Base-by-base conservation (phyloP, 2,888 invertebrate species). In the Pelosia muscerda region DNA sequence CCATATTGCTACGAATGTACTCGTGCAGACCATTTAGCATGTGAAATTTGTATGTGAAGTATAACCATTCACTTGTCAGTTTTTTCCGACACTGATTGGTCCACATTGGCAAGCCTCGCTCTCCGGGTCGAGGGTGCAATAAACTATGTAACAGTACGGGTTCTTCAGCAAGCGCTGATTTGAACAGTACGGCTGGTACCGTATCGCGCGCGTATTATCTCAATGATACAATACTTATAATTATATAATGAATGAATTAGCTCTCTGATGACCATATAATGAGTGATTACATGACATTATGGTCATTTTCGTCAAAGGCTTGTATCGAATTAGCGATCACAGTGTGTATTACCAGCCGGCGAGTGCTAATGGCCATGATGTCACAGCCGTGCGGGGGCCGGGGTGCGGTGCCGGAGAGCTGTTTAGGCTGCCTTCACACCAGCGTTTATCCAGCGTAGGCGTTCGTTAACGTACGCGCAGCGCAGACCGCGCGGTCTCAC, bases 201-300 rank as follows among this genome's bases (percentile, higher is more conserved):
- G 49, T 19, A 42, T 25, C 22, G 49, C 25, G 53, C n/a, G 42
- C 15, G 23, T 59, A 53, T 66, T 63, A 66, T 31, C 62, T 31
- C 25, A 57, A 62, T 56, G 22, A 28, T 4, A 66, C 65, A 60
- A 61, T 56, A n/a, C n/a, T n/a, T n/a, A 28, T 25, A 60, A 66
- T 66, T 19, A 62, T 49, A 5, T 57, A 66, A 62, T 31, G 13
- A 62, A n/a, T 34, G 38, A 62, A 57, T 53, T 49, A 62, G 66
- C 57, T 42, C 31, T 13, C 62, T 66, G 66, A 66, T 66, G 66
- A 49, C 62, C 66, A 62, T 57, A 62, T 66, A 66, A 66, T 66
- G 62, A 62, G 66, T 54, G 53, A 65, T 59, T 65, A 55, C 55
- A 42, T 49, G 53, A 49, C 31, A 60, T 23, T 42, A 28, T 49